A percentile compares a stretch with the other conserved stretches of the same genome.
Conservation (phyloP, 2,888 invertebrate species). For the Choristoneura rosaceana region DNA sequence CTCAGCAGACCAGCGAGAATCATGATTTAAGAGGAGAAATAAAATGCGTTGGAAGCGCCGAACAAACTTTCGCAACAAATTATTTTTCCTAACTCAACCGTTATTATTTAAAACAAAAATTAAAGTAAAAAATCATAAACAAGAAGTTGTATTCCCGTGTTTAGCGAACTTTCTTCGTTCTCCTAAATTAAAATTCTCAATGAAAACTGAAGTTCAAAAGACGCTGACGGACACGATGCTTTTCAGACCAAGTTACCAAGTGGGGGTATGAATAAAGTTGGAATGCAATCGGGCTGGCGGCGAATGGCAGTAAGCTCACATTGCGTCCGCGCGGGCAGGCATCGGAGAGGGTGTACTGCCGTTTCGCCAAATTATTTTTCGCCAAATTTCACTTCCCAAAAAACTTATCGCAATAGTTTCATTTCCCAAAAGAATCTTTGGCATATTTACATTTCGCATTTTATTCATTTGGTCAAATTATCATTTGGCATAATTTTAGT, state of each 20-base stretch:
- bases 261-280: slow-evolving; percentile 34
- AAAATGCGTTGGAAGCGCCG: slow-evolving; percentile 7
- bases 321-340: slow-evolving; percentile 19
- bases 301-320: slow-evolving; percentile 31
- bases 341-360: too few species aligned
- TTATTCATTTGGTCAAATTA: too few species aligned
- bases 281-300: slow-evolving; percentile 34
- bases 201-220: slow-evolving; percentile 26
- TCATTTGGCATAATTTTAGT: too few species aligned
- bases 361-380: too few species aligned
- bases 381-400: too few species aligned
- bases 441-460: too few species aligned
- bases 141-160: slow-evolving; percentile 20
- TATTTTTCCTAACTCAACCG: slow-evolving; percentile 14
- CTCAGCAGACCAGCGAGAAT: background rate
- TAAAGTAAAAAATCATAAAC: slow-evolving; percentile 25
- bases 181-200: slow-evolving; percentile 31
- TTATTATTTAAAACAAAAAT: slow-evolving; percentile 26
- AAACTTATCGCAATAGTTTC: too few species aligned
- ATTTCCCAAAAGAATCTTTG: too few species aligned
- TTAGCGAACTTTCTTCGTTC: slow-evolving; percentile 19
- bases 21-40: slow-evolving; percentile 10
- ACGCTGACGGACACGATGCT: slow-evolving; percentile 16
- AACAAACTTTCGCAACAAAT: slow-evolving; percentile 24
- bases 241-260: slow-evolving; percentile 13